Evolutionary conservation across 2,888 invertebrate genomes (phyloP).

Genomic region (Drosophila birchii): DNA sequence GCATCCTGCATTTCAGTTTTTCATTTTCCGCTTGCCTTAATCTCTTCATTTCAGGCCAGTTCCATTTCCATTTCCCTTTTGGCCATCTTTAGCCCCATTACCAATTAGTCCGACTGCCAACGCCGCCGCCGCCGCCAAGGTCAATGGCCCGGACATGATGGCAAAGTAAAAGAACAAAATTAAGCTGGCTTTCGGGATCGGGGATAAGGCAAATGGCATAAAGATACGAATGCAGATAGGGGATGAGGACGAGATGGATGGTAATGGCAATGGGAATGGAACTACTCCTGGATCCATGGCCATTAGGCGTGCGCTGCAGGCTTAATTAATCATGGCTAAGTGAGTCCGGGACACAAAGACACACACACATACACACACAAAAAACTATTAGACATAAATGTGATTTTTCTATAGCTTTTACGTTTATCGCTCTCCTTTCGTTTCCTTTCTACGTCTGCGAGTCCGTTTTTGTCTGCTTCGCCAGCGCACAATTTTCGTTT

Average conservation of each 20-base stretch:
- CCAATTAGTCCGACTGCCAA: slow-evolving; percentile 36
- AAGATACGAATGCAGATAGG: slow-evolving; percentile 20
- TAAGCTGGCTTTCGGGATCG: not conserved
- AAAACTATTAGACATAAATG: slow-evolving; percentile 66
- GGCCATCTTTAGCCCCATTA: slow-evolving; percentile 25
- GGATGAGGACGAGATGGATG: slow-evolving; percentile 14
- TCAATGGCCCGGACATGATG: slow-evolving; percentile 36
- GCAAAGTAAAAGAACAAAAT: not conserved
- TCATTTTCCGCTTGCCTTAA: slow-evolving; percentile 22
- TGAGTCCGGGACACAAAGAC: slow-evolving; percentile 45
- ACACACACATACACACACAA: slow-evolving; percentile 8
- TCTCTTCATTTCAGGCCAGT: slow-evolving; percentile 15
- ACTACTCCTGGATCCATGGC: slow-evolving; percentile 25
- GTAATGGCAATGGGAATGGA: slow-evolving; percentile 29
- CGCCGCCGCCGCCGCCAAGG: slow-evolving; percentile 32
- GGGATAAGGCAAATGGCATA: slow-evolving; percentile 1
- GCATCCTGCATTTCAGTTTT: slow-evolving; percentile 17
- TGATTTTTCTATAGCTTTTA: slow-evolving; percentile 50
- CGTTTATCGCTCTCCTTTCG: slow-evolving; percentile 32
- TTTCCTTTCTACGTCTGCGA: slow-evolving; percentile 25
- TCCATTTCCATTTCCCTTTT: slow-evolving; percentile 3
- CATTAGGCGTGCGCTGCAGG: slow-evolving; percentile 70
- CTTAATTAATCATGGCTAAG: slow-evolving; percentile 70
- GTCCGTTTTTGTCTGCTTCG: slow-evolving; percentile 44
- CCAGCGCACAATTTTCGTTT: slow-evolving; percentile 56